Percentiles rank a stretch among this genome's conserved stretches.
Conservation (phyloP, 2,888 invertebrate genomes). For the Incurvaria masculella region DNA sequence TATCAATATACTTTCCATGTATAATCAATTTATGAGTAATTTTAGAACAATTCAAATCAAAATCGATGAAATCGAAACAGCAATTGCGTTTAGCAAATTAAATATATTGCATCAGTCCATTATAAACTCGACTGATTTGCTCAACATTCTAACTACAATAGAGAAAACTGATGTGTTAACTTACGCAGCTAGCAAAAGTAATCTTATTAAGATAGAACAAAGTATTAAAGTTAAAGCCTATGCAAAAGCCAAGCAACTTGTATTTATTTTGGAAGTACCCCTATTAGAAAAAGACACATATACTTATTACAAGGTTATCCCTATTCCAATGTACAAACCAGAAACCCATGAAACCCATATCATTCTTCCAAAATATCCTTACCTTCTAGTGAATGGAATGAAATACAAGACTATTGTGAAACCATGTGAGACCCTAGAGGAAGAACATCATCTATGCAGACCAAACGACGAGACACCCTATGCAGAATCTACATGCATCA, state of each 20-base stretch:
- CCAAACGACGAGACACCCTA: too few species aligned
- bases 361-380: conserved; percentile 8
- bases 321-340: conserved; percentile 7
- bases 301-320: conserved; percentile 7
- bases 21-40: conserved; percentile 5
- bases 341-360: conserved; percentile 1
- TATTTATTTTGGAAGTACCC: conserved; percentile 3
- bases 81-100: conserved; percentile 12
- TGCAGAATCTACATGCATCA: too few species aligned
- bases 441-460: not conserved
- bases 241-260: not conserved
- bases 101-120: not conserved
- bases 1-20: not conserved
- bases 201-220: conserved; percentile 4
- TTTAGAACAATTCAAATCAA: conserved; percentile 10
- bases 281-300: conserved; percentile 6
- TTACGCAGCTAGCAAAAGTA: not conserved
- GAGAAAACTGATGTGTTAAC: not conserved
- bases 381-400: not conserved
- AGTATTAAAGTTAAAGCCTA: conserved; percentile 5
- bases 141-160: not conserved
- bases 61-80: conserved; percentile 11
- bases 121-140: not conserved
- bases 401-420: not conserved
- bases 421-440: not conserved